Base-by-base conservation (phyloP, 2,888 invertebrate species). In the Cheilosia impressa region DNA sequence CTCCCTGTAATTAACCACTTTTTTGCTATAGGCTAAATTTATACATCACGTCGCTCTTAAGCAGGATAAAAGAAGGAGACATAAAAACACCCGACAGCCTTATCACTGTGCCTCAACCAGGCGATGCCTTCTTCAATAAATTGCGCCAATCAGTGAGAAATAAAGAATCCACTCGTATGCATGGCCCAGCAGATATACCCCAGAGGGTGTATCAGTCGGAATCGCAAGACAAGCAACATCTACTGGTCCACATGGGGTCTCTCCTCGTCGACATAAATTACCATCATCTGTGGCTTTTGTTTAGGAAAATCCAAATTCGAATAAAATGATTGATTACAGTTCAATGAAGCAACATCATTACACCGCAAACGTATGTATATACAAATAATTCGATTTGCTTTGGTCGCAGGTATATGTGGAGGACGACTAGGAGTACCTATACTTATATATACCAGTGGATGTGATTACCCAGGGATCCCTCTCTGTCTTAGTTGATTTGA, bases 281-380 rank as follows among this genome's bases (percentile, higher is more conserved):
- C 71, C 72, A 79, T 79, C 79, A 79, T 79, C 63, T 65, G 34
- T 43, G 31, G 45, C 55, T 50, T 58, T 79, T 72, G 65, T 79
- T 72, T 72, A 65, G 72, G 19, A 34, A 24, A 38, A 65, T 53
- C 58, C 58, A 57, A 79, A 71, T 79, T 72, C 65, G 45, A 72
- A 65, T 79, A 60, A 65, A 79, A 79, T 79, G 79, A 79, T 79
- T 79, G 79, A 79, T 79, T 79, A 27, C 72, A 68, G 62, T 72
- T 78, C 78, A 72, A 78, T 83, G 72, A 78, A 83, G 78, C 62
- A 78, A 62, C 78, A 77, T 78, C 72, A 78, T 78, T 78, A 83
- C 58, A 60, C 15, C 41, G 31, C 27, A 17, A 47, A 31, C 34
- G 55, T 43, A 62, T 34, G 55, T 43, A 62, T 63, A 50, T 71